Base-by-base conservation (phyloP, 1,140 invertebrate species). In the Drosophila setifemur region DNA sequence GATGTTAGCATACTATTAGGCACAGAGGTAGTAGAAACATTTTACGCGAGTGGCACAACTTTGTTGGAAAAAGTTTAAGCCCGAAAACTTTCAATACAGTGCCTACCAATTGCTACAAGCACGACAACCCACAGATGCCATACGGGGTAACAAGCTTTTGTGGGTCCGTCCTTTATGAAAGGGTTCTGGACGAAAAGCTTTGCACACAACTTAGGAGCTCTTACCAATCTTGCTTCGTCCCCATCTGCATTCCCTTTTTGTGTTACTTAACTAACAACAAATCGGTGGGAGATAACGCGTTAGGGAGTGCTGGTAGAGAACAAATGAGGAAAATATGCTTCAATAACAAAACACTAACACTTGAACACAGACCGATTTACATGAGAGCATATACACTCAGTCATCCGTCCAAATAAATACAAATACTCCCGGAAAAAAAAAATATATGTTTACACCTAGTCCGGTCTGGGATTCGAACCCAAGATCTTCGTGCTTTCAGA, bases 301-400 rank as follows among this genome's bases (percentile, higher is more conserved):
- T 25, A 25, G 58, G 11, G 54, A 61, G 55, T 28, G 60, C 57
- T 29, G 57, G 42, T 12, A 53, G 67, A 69, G 48, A 73, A 76
- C 73, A 82, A 82, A 58, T 69, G 73, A 77, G 52, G 44, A 74
- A 74, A 67, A 86, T 85, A 85, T 85, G 79, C 78, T 86, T 86
- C 81, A 86, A 86, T 86, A 86, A 86, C 81, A 86, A 86, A 86
- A 86, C 81, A 86, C 81, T 86, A 81, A 67, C 81, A 81, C 73
- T 72, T 63, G 50, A 63, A 71, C 81, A 86, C 76, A 72, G 72
- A 76, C 75, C 75, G 81, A 76, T 86, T 85, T 85, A 64, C 81
- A 85, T 86, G 86, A 86, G 53, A 40, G n/a, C n/a, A n/a, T n/a
- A n/a, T n/a, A 81, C 49, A 28, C 28, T 25, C 37, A 12, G 16